phyloP scores from a whole-genome alignment of 2,113 vertebrate species.

The Nerophis lumbriciformis region DNA sequence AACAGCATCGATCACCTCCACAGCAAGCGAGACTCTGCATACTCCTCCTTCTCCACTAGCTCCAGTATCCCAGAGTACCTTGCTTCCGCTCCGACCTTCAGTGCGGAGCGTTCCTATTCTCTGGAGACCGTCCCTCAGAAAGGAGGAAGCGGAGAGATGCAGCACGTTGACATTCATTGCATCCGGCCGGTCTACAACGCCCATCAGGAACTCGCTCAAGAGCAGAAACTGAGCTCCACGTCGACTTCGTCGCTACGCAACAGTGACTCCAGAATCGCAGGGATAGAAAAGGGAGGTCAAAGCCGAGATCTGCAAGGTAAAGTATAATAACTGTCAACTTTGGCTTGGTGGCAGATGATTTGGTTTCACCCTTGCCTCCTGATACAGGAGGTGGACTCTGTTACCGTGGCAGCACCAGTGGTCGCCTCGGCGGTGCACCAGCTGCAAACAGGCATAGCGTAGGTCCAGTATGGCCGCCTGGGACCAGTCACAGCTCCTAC shows the following conservation, averaged over 20 bases:
- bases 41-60: conserved; percentile 94
- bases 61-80: conserved; percentile 90
- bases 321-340: background rate
- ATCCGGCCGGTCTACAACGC: conserved; percentile 78
- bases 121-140: conserved; percentile 68
- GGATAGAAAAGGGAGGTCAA: background rate
- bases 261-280: conserved; percentile 15
- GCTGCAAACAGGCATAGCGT: conserved; percentile 63
- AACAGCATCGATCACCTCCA: conserved; percentile 93
- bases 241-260: conserved; percentile 20
- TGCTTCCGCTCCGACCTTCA: conserved; percentile 42
- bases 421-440: conserved; percentile 23
- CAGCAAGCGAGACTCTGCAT: conserved; percentile 93
- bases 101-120: conserved; percentile 79
- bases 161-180: conserved; percentile 84
- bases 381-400: conserved; percentile 43
- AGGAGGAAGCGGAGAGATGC: conserved; percentile 69
- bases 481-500: conserved; percentile 59
- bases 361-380: background rate
- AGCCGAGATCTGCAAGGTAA: conserved; percentile 43
- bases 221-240: conserved; percentile 34
- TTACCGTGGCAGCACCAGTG: conserved; percentile 49
- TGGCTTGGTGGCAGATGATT: background rate
- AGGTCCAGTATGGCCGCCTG: conserved; percentile 64
- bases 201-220: conserved; percentile 45